phyloP scores from a whole-genome alignment of 2,888 invertebrate genomes.

The Hirtodrosophila histrioides region DNA sequence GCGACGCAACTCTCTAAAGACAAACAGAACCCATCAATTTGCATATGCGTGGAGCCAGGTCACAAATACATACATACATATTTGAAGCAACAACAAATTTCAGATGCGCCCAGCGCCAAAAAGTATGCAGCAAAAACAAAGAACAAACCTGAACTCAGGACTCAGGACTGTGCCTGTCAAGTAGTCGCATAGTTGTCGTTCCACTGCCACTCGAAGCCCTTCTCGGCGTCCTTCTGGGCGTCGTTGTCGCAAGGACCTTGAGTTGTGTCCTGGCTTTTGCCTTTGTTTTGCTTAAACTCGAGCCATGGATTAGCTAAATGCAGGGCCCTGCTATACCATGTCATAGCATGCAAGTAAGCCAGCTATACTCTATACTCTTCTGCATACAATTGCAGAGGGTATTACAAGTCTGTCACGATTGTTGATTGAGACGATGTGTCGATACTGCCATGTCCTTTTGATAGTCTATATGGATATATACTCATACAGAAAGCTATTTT shows the following conservation, averaged over 20 bases:
- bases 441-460: no score
- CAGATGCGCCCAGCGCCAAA: slow-evolving; percentile 29
- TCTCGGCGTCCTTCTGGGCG: slow-evolving; percentile 19
- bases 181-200: slow-evolving; percentile 61
- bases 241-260: slow-evolving; percentile 40
- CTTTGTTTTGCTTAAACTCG: slow-evolving; percentile 70
- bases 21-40: slow-evolving; percentile 77
- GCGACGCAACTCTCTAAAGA: slow-evolving; percentile 39
- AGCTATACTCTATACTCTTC: background rate
- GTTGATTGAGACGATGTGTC: no score
- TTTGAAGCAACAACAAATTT: slow-evolving; percentile 40
- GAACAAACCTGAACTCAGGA: slow-evolving; percentile 47
- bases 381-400: no score
- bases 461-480: no score
- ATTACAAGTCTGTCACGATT: no score
- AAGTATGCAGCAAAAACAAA: slow-evolving; percentile 45
- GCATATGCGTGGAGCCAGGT: slow-evolving; percentile 43
- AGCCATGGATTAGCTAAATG: slow-evolving; percentile 74
- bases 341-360: slow-evolving; percentile 44
- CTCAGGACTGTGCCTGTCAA: slow-evolving; percentile 63
- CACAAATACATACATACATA: slow-evolving; percentile 23
- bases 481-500: no score
- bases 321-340: slow-evolving; percentile 29
- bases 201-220: slow-evolving; percentile 48
- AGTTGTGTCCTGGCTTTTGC: slow-evolving; percentile 48